Evolutionary conservation across 2,797 vertebrate genomes (phyloP).

Genomic region (Hydrolagus colliei): DNA sequence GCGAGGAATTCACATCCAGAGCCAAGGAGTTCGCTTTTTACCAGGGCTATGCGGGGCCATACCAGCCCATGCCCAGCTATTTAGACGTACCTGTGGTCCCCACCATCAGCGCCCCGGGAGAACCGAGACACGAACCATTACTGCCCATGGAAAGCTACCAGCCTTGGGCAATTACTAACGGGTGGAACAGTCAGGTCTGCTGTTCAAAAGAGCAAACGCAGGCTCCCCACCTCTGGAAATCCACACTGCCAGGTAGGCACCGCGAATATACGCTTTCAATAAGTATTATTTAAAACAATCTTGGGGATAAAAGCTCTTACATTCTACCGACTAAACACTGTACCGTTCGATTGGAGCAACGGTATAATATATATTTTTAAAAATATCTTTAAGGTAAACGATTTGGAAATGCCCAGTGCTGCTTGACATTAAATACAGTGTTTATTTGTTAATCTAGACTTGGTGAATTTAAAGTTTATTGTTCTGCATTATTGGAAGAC

Average conservation of each 20-base stretch:
- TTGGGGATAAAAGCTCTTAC: too few relatives aligned
- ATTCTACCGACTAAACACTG: too few relatives aligned
- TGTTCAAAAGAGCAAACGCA: slow-evolving; percentile 92
- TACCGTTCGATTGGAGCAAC: background rate
- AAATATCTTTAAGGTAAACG: background rate
- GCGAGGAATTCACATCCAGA: slow-evolving; percentile 84
- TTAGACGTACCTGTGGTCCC: slow-evolving; percentile 90
- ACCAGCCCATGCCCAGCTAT: slow-evolving; percentile 87
- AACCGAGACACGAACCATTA: slow-evolving; percentile 84
- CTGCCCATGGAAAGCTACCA: slow-evolving; percentile 93
- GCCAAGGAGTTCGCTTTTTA: slow-evolving; percentile 97
- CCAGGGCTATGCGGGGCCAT: slow-evolving; percentile 85
- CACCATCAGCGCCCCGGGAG: slow-evolving; percentile 73
- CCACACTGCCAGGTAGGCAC: slow-evolving; percentile 81
- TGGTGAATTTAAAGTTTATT: background rate
- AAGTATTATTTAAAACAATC: too few relatives aligned
- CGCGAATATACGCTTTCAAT: background rate
- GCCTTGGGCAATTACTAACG: slow-evolving; percentile 87
- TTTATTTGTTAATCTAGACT: background rate
- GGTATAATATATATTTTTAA: background rate
- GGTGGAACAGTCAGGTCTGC: slow-evolving; percentile 96
- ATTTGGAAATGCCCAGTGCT: background rate
- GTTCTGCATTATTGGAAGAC: too few relatives aligned
- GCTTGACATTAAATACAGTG: too few relatives aligned
- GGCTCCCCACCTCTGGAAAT: slow-evolving; percentile 87